Evolutionary conservation across 2,797 vertebrate genomes (phyloP).

Genomic region (Esox masquinongy): DNA sequence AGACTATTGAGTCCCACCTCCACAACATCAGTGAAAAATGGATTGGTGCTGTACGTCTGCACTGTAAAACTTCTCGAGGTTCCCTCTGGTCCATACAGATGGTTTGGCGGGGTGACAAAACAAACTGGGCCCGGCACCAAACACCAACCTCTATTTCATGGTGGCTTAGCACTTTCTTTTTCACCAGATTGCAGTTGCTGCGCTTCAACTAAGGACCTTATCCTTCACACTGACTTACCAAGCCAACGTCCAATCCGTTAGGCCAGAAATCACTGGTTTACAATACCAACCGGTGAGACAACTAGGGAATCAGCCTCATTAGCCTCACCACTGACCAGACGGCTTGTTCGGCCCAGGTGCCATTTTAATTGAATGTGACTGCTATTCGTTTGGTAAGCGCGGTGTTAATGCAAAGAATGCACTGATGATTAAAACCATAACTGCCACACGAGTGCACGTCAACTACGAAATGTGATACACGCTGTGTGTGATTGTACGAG

Average conservation of each 20-base stretch:
- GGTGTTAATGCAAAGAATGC: slow-evolving; percentile 58
- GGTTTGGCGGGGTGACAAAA: slow-evolving; percentile 80
- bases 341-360: slow-evolving; percentile 26
- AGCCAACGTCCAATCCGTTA: slow-evolving; percentile 51
- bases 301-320: slow-evolving; percentile 40
- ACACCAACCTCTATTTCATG: slow-evolving; percentile 80
- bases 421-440: slow-evolving; percentile 65
- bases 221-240: slow-evolving; percentile 56
- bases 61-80: slow-evolving; percentile 59
- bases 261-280: slow-evolving; percentile 38
- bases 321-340: slow-evolving; percentile 23
- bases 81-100: slow-evolving; percentile 73
- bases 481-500: slow-evolving; percentile 24
- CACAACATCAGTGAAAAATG: slow-evolving; percentile 64
- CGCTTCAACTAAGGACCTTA: slow-evolving; percentile 44
- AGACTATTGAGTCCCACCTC: slow-evolving; percentile 55
- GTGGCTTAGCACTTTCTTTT: slow-evolving; percentile 78
- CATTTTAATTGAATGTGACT: slow-evolving; percentile 50
- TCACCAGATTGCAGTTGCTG: slow-evolving; percentile 70
- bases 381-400: slow-evolving; percentile 55
- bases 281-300: slow-evolving; percentile 26
- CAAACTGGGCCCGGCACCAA: slow-evolving; percentile 77
- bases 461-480: slow-evolving; percentile 56
- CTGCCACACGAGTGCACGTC: slow-evolving; percentile 44
- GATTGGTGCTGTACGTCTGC: slow-evolving; percentile 58